Conservation (phyloP, 1,140 invertebrate species). For the Drosophila hydei region DNA sequence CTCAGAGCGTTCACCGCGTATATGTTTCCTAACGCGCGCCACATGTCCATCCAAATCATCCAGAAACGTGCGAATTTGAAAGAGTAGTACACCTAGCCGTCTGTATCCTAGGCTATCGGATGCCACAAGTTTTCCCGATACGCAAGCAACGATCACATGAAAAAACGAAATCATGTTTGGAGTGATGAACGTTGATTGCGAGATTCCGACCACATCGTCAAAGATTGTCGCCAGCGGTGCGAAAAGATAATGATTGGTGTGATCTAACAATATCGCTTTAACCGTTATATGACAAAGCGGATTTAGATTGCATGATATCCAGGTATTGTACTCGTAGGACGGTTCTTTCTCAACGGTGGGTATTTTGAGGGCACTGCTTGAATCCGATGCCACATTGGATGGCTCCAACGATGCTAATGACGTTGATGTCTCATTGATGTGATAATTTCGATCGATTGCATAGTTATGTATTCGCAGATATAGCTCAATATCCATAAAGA, state of each 20-base stretch:
- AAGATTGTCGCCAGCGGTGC: constrained; percentile 88
- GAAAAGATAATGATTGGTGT: constrained; percentile 90
- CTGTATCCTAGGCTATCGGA: constrained; percentile 88
- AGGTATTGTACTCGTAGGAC: constrained; percentile 85
- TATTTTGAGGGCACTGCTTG: constrained; percentile 48
- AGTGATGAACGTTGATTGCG: constrained; percentile 87
- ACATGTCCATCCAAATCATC: constrained; percentile 93
- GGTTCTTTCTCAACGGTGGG: constrained; percentile 57
- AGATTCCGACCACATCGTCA: constrained; percentile 87
- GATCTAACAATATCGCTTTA: constrained; percentile 90
- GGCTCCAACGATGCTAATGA: constrained; percentile 26
- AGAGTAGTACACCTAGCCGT: constrained; percentile 89
- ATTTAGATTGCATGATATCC: constrained; percentile 88
- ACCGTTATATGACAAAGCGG: constrained; percentile 90
- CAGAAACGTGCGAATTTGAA: constrained; percentile 90
- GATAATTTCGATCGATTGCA: constrained; percentile 83
- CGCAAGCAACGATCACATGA: constrained; percentile 89
- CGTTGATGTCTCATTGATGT: constrained; percentile 60
- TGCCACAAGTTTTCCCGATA: constrained; percentile 88
- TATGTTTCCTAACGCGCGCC: constrained; percentile 88
- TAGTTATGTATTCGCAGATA: constrained; percentile 87
- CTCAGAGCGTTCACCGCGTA: constrained; percentile 89
- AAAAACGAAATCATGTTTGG: constrained; percentile 91
- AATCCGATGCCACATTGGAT: constrained; percentile 32
- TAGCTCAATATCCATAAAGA: constrained; percentile 86